Base-by-base conservation (phyloP, 2,113 vertebrate species). In the Centropus unirufus region DNA sequence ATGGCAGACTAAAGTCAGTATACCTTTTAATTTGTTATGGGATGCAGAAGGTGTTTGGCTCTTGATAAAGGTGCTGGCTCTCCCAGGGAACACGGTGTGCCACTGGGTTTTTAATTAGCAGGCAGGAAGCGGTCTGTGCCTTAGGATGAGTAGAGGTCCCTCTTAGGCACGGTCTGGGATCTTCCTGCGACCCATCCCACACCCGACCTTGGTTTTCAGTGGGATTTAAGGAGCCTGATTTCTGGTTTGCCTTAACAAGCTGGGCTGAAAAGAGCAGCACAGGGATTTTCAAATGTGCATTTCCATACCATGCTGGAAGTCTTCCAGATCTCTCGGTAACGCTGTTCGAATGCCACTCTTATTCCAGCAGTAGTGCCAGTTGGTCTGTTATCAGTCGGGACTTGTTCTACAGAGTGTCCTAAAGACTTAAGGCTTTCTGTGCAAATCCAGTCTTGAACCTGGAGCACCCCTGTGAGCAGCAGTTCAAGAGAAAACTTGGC, bases 1-100 rank as follows among this genome's bases (percentile, higher is more conserved):
- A 5, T 1, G 2, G 66, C 59, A 30, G 4, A n/a, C 75, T 63
- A 63, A 47, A 92, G 52, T 26, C 11, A 55, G 68, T 0, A 0
- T 20, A 20, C 59, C 13, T 67, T 88, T 80, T 83, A 30, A 3
- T 63, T 44, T 3, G 3, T 42, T 54, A 21, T 17, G 30, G 49
- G 79, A 61, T 30, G 52, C 46, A 63, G 40, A 22, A 78, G 52
- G 11, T 47, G n/a, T 78, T 87, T 42, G 49, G 36, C 44, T 76
- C 11, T 40, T 80, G n/a, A 21, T 74, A 63, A 85, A 82, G 66
- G 14, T 44, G 16, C 23, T 72, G 44, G 30, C 21, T 87, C 5
- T 61, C 54, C 4, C 5, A n/a, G 46, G 27, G 36, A 91, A 57
- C 62, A 11, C 1, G 1, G 40, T 57, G 24, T 85, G 58, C 40